Conservation (phyloP, 2,888 invertebrate species). For the Philonicus albiceps region DNA sequence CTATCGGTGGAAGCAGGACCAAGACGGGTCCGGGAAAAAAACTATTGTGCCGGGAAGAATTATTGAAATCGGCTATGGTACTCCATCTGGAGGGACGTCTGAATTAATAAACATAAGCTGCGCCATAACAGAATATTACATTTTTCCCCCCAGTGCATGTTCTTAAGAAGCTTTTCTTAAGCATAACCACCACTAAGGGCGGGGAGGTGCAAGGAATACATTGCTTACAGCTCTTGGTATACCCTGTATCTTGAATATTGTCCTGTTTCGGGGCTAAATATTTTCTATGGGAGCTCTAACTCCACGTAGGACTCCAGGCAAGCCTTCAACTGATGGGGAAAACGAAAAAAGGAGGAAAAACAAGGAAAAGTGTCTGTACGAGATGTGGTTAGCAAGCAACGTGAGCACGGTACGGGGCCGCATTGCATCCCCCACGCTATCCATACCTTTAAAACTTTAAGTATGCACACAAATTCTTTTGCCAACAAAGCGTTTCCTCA, state of each 20-base stretch:
- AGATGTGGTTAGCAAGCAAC: neutral
- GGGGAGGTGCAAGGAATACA: neutral
- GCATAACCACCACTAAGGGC: neutral
- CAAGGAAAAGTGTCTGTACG: neutral
- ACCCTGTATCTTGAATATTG: neutral
- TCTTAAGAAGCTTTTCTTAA: conserved; percentile 21
- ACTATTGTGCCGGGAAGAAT: neutral
- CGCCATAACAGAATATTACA: conserved; percentile 34
- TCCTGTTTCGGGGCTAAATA: neutral
- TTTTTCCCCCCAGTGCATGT: neutral
- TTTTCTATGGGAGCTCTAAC: neutral
- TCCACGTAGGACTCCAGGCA: neutral
- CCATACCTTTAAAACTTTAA: conserved; percentile 1
- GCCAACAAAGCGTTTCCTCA: conserved; percentile 15
- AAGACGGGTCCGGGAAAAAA: neutral
- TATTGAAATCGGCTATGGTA: neutral
- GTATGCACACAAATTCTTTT: conserved; percentile 27
- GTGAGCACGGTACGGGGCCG: neutral
- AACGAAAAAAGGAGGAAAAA: neutral
- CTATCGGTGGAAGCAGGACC: neutral
- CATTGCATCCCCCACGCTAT: neutral
- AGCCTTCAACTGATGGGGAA: neutral
- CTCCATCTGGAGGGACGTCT: neutral
- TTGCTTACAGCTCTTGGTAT: neutral
- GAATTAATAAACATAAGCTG: conserved; percentile 27